Percentiles rank a stretch among this genome's conserved stretches.
Conservation (phyloP, 2,797 vertebrate species). For the Enteromius mattozi region DNA sequence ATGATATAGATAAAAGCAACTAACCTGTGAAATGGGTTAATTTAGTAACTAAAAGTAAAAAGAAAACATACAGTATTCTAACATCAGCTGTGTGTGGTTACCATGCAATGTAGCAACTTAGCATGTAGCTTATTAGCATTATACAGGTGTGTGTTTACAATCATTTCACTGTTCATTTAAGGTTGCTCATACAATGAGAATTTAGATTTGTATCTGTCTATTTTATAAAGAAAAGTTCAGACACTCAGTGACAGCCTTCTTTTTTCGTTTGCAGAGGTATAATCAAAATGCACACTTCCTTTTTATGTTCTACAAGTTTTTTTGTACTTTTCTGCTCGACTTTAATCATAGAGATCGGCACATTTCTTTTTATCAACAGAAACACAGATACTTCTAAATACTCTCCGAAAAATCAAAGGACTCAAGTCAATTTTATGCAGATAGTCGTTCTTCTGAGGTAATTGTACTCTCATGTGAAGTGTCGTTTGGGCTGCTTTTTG, state of each 20-base stretch:
- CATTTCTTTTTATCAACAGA: constrained; percentile 28
- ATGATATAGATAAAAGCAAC: background rate
- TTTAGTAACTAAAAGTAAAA: background rate
- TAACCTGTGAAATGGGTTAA: background rate
- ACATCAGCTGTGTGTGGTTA: background rate
- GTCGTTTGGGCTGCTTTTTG: constrained; percentile 9
- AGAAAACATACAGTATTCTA: background rate
- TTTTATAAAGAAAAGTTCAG: background rate
- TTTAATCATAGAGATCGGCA: constrained; percentile 11
- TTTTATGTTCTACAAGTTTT: constrained; percentile 2
- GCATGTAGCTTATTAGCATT: background rate
- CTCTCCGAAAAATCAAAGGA: constrained; percentile 21
- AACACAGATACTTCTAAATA: constrained; percentile 38
- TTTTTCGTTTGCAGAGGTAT: background rate
- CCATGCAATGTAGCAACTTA: background rate
- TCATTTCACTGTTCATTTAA: background rate
- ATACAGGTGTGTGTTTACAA: background rate
- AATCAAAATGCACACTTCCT: background rate
- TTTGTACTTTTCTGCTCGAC: constrained; percentile 18
- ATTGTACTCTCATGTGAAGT: constrained; percentile 46
- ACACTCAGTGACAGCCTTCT: background rate
- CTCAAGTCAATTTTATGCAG: constrained; percentile 38
- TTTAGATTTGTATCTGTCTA: background rate
- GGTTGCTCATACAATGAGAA: background rate
- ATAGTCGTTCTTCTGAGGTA: constrained; percentile 36